These are phyloP conservation scores for Charadrius vociferus DNA, from an alignment of 2,113 vertebrate species.

Conservation along the genomic window DNA sequence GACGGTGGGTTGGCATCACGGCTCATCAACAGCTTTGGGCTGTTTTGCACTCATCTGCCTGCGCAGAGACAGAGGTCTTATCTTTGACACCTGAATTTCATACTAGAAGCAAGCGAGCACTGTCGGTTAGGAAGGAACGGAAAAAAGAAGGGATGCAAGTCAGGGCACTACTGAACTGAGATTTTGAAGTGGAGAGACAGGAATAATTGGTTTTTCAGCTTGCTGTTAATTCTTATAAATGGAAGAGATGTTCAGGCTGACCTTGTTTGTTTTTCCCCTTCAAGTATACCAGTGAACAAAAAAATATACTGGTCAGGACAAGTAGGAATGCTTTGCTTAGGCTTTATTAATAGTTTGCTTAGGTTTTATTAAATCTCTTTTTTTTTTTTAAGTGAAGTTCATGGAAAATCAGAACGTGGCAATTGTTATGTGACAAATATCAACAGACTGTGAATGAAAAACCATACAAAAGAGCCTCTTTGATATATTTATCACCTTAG, in stretches of 20 bases:
- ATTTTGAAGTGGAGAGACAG: background rate
- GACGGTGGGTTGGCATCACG: background rate
- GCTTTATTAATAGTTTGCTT: background rate
- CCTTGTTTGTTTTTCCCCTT: background rate
- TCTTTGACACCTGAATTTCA: background rate
- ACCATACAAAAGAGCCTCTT: rapidly evolving
- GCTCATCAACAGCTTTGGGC: background rate
- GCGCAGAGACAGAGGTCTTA: background rate
- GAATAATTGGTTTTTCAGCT: background rate
- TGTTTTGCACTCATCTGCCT: background rate
- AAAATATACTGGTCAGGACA: background rate
- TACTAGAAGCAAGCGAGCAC: background rate
- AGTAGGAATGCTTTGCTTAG: background rate
- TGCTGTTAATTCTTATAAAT: background rate
- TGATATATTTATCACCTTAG: background rate
- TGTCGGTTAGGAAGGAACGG: background rate
- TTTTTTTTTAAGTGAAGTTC: background rate
- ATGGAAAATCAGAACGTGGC: background rate
- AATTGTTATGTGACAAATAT: background rate
- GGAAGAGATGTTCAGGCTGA: background rate
- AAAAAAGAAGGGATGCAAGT: background rate
- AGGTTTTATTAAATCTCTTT: background rate
- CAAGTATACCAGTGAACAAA: background rate
- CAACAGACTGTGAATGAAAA: background rate
- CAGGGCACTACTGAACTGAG: background rate